Conservation (phyloP, 2,113 vertebrate genomes). For the Toxotes chatareus region DNA sequence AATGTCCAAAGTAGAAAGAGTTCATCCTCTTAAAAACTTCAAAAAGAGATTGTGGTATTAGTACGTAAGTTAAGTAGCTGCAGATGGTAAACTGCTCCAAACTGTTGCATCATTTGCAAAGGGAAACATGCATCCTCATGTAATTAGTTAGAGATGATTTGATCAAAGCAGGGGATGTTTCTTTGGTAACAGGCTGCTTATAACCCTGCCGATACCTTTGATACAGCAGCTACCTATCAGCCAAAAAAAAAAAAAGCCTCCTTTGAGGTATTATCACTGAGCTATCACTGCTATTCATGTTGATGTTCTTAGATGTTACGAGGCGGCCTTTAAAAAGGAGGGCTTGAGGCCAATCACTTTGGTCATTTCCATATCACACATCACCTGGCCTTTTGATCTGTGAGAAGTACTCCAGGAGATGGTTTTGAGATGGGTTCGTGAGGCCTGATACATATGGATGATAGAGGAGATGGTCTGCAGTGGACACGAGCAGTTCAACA, state of each 20-base stretch:
- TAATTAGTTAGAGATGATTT: slow-evolving; percentile 3
- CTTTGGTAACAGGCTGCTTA: slow-evolving; percentile 20
- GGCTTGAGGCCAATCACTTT: slow-evolving; percentile 33
- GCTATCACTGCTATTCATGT: slow-evolving; percentile 34
- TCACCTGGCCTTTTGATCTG: slow-evolving; percentile 71
- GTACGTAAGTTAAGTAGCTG: background rate
- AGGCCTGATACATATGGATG: slow-evolving; percentile 46
- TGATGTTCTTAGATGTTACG: slow-evolving; percentile 38
- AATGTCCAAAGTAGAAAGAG: background rate
- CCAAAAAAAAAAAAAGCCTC: background rate
- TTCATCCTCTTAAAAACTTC: background rate
- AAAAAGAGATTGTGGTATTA: slow-evolving; percentile 1
- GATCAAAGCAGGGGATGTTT: slow-evolving; percentile 11
- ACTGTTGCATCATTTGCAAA: slow-evolving; percentile 8
- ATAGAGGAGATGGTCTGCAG: slow-evolving; percentile 4
- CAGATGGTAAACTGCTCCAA: background rate
- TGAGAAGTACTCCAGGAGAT: background rate
- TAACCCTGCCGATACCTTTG: slow-evolving; percentile 38
- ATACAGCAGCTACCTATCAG: slow-evolving; percentile 31
- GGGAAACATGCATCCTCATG: background rate
- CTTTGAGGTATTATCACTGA: slow-evolving; percentile 47
- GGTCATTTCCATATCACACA: slow-evolving; percentile 77
- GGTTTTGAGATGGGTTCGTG: slow-evolving; percentile 11
- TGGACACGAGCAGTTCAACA: background rate
- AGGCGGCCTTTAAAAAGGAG: slow-evolving; percentile 60